Evolutionary conservation across 2,113 vertebrate species (phyloP).

Genomic region (Rhipidura dahli): DNA sequence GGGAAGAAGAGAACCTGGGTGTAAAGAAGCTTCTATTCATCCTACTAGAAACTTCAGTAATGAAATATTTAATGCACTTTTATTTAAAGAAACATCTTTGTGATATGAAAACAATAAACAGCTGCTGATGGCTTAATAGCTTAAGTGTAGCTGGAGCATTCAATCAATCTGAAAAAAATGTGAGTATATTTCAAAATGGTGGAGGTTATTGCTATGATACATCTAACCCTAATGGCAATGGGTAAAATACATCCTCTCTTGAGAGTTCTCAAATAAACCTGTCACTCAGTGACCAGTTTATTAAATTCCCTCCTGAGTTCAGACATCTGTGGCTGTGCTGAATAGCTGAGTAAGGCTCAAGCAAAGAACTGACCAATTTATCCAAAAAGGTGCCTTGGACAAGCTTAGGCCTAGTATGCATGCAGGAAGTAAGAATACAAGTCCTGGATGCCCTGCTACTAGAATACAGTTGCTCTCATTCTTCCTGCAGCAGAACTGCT

Average conservation of each 20-base stretch:
- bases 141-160: background rate
- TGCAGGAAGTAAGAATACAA: background rate
- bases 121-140: constrained; percentile 20
- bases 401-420: background rate
- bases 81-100: background rate
- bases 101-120: constrained; percentile 45
- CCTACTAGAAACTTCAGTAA: background rate
- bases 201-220: background rate
- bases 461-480: background rate
- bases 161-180: background rate
- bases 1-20: background rate
- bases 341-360: background rate
- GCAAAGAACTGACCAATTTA: background rate
- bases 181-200: background rate
- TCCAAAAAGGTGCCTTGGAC: background rate
- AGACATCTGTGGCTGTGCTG: background rate
- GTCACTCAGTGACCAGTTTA: background rate
- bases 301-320: background rate
- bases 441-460: background rate
- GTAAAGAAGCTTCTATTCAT: background rate
- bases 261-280: background rate
- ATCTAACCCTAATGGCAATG: background rate
- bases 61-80: background rate
- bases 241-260: background rate
- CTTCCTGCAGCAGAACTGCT: background rate